Evolutionary conservation across 2,797 vertebrate species (phyloP).

Genomic region (Tarsius wallacei): DNA sequence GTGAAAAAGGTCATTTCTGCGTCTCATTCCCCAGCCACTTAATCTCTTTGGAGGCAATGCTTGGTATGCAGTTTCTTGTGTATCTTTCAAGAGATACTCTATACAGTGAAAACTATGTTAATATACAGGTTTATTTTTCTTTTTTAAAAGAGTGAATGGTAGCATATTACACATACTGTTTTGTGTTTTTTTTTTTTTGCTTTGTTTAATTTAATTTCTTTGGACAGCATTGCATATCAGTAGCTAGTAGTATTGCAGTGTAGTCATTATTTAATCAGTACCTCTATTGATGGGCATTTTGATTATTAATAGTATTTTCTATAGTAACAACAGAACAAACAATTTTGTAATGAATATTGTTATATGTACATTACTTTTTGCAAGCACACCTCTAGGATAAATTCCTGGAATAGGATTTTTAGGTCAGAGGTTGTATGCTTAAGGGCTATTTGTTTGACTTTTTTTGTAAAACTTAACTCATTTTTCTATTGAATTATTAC

Average conservation of each 20-base stretch:
- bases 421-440: background rate
- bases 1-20: background rate
- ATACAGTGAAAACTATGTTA: background rate
- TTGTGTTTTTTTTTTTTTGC: slow-evolving; percentile 33
- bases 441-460: slow-evolving; percentile 23
- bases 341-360: background rate
- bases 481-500: background rate
- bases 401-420: slow-evolving; percentile 14
- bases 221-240: background rate
- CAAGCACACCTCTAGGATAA: background rate
- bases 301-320: background rate
- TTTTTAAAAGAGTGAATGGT: background rate
- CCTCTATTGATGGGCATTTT: background rate
- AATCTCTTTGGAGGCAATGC: background rate
- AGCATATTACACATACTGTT: background rate
- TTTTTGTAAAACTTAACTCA: background rate
- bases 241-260: background rate
- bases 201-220: slow-evolving; percentile 51
- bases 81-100: slow-evolving; percentile 43
- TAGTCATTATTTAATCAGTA: background rate
- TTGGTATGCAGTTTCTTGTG: background rate
- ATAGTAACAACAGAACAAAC: background rate
- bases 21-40: background rate
- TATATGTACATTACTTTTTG: background rate
- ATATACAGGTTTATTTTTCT: background rate